Evolutionary conservation across 53 echinoderm and acorn worm species (phyloP), one percentile per base, ranked within the genome.

Genomic region (Stichopus horrens): DNA sequence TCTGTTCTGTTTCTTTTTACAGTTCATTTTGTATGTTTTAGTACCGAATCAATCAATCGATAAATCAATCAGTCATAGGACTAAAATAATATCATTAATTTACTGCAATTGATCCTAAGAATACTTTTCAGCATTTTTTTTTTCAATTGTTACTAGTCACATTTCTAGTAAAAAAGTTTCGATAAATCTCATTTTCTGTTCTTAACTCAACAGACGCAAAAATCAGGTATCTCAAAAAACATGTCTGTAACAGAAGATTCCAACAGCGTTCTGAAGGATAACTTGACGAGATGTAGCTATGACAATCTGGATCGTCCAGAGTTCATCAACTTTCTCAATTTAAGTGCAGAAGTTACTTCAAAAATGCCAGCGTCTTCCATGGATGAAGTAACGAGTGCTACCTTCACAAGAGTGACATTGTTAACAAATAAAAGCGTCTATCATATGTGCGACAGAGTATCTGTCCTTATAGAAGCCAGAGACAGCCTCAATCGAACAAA

Each of bases 381-480:
- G 14, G 81, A 81, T 56, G 57, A 81, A 4, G 57, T 81, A 81
- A 81, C 81, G 10, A 55, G 8, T n/a, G 57, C 81, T 21, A 58
- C 19, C 5, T 81, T 21, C 21, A 81, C 81, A 81, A 20, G 19
- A 58, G 81, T 81, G 57, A 81, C 81, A 6, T 21, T 81, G 3
- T 20, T 81, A n/a, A 9, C 55, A n/a, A 19, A 3, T 1, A 81
- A 81, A 23, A 20, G 14, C 57, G 56, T 58, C 5, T 81, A 81
- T 18, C 20, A n/a, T 16, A 9, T 81, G 21, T 81, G 81, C 1
- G 81, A 81, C 58, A 56, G 57, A 20, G 81, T 81, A 4, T 56
- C n/a, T 81, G 54, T 81, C 8, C 19, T 18, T n/a, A 81, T 81
- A 4, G 81, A 81, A 81, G 81, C 81, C 19, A 81, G 56, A 20